phyloP scores from a whole-genome alignment of 2,797 vertebrate genomes.

The Acanthiza pusilla region DNA sequence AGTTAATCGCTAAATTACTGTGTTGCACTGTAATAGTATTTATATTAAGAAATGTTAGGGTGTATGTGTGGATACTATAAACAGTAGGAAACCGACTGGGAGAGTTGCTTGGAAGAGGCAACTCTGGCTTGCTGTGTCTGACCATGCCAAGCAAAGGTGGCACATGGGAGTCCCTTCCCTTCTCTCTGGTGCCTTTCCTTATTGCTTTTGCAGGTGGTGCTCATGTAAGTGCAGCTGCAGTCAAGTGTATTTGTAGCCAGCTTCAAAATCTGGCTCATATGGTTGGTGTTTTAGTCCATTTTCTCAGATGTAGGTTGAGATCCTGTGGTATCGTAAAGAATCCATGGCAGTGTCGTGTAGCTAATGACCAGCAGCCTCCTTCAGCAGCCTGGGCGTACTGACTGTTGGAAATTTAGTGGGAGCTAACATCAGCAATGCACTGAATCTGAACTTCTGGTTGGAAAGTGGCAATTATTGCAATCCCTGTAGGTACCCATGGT shows the following conservation, averaged over 20 bases:
- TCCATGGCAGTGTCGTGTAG: not conserved
- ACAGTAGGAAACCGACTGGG: not conserved
- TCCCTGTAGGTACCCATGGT: not conserved
- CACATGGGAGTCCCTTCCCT: rapidly evolving
- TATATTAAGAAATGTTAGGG: not conserved
- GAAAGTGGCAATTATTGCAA: not conserved
- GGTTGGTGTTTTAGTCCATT: not conserved
- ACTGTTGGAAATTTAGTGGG: not conserved
- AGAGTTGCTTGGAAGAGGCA: not conserved
- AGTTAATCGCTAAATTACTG: not conserved
- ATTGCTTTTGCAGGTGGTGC: not conserved
- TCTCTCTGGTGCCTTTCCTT: not conserved
- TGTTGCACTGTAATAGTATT: not conserved
- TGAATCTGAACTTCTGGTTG: not conserved
- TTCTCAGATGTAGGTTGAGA: not conserved
- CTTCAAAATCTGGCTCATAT: not conserved
- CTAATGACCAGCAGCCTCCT: not conserved
- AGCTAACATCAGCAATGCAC: not conserved
- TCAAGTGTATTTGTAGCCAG: not conserved
- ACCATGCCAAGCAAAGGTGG: rapidly evolving
- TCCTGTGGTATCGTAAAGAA: not conserved
- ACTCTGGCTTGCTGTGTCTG: not conserved
- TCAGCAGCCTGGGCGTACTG: not conserved
- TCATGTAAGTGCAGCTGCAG: not conserved
- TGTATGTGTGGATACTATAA: not conserved